Base-by-base conservation (phyloP, 2,113 vertebrate species). In the Podarcis raffonei region DNA sequence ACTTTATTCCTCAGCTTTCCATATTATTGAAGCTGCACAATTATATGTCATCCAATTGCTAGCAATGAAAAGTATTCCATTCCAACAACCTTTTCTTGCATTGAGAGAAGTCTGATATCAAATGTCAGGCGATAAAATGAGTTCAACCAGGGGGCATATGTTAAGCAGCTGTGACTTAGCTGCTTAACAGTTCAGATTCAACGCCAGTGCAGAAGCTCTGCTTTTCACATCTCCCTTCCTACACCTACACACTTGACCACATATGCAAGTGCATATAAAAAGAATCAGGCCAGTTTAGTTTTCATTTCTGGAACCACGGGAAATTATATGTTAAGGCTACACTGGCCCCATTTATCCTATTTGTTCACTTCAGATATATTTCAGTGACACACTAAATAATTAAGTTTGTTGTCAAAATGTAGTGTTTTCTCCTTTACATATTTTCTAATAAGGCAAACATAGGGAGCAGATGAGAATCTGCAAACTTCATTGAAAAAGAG, bases 131-230 rank as follows among this genome's bases (percentile, higher is more conserved):
- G 92, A 94, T 93, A 92, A 91, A 94, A 90, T 0, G 89, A 94
- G 95, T 95, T 96, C 95, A 96, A 88, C 88, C 92, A 89, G 91
- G 94, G 95, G 94, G 93, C 94, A 94, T 75, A 87, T 90, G 92
- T 92, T 93, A 93, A 95, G 90, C 94, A 96, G 94, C 94, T 94
- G 94, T 13, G 92, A 92, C 91, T 76, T 87, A 90, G 90, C 88
- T 87, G 83, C 78, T 89, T 90, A 18, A 82, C 79, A 0, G 72
- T 85, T 79, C 83, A 88, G 89, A 81, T 92, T 91, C 89, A 89
- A 91, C 82, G 90, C 81, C 88, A 90, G 90, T 83, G 90, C 90
- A 68, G 65, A 66, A 84, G 91, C 85, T 90, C 91, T 39, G 74
- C 87, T 93, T 93, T 90, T 91, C 89, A 77, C 92, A 79, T 83